Conservation (phyloP, 2,888 invertebrate genomes). For the Caenorhabditis afra region DNA sequence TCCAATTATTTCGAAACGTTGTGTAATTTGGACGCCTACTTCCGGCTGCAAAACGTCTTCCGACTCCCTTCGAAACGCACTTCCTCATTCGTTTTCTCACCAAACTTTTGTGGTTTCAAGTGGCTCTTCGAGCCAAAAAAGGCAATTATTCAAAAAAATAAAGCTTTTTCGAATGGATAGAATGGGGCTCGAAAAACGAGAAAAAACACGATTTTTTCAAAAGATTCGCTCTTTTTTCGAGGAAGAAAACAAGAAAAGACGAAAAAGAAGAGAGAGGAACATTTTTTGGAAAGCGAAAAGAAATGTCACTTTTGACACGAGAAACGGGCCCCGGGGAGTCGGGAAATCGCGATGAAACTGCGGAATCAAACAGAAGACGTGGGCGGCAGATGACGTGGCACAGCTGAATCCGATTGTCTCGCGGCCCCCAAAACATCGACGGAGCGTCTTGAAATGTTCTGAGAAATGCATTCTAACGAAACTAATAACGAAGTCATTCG, state of each 20-base stretch:
- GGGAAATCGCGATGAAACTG: constrained; percentile 17
- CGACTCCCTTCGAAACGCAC: neutral
- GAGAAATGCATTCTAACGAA: neutral
- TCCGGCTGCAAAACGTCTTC: neutral
- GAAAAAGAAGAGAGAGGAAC: constrained; percentile 22
- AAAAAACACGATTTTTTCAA: constrained; percentile 13
- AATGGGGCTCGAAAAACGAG: neutral
- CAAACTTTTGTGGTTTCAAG: constrained; percentile 23
- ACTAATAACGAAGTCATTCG: too few species aligned
- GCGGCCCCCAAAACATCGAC: too few species aligned
- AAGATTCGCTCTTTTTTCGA: neutral
- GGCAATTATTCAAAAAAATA: constrained; percentile 47
- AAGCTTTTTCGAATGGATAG: constrained; percentile 38
- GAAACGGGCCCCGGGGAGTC: constrained; percentile 42
- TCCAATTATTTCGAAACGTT: too few species aligned
- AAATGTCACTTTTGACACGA: constrained; percentile 50
- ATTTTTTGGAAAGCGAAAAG: constrained; percentile 37
- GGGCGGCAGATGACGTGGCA: constrained; percentile 22
- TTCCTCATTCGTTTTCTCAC: constrained; percentile 13
- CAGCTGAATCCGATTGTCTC: too few species aligned
- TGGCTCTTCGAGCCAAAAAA: constrained; percentile 2
- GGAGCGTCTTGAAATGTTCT: too few species aligned
- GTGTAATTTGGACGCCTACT: neutral
- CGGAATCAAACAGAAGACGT: constrained; percentile 5
- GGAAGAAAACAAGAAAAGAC: constrained; percentile 12